phyloP scores from a whole-genome alignment of 2,888 invertebrate genomes.

The Trichopria drosophilae region DNA sequence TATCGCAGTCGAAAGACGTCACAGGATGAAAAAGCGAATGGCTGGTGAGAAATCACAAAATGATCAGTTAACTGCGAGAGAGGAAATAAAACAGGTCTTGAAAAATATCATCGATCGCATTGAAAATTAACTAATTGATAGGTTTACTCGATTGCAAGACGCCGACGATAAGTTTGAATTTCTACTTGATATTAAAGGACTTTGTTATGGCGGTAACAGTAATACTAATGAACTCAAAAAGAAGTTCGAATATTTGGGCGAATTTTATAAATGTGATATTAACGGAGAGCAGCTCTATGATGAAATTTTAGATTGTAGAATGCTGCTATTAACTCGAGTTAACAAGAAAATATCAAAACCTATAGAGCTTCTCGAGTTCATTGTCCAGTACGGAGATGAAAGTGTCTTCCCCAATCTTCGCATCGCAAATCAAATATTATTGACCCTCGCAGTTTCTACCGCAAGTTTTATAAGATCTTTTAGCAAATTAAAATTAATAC shows the following conservation, averaged over 20 bases:
- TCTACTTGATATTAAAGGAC: slow-evolving; percentile 27
- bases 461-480: no score
- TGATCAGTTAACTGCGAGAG: no score
- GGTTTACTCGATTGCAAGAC: slow-evolving; percentile 26
- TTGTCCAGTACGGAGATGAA: no score
- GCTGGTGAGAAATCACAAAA: no score
- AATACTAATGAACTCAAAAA: background rate
- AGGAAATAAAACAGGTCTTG: slow-evolving; percentile 27
- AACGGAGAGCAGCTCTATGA: no score
- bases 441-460: no score
- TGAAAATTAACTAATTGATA: slow-evolving; percentile 23
- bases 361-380: slow-evolving; percentile 13
- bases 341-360: slow-evolving; percentile 13
- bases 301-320: no score
- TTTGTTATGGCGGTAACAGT: slow-evolving; percentile 11
- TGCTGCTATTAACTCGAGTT: no score
- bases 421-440: no score
- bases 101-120: slow-evolving; percentile 25
- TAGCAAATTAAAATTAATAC: no score
- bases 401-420: no score
- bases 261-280: no score
- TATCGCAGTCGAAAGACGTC: slow-evolving; percentile 1
- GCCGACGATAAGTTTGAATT: slow-evolving; percentile 29
- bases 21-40: slow-evolving; percentile 21
- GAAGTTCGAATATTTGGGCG: slow-evolving; percentile 11